Evolutionary conservation across 1,140 invertebrate species (phyloP), one percentile per base, ranked within the genome.

Genomic region (Meteorus sp.): DNA sequence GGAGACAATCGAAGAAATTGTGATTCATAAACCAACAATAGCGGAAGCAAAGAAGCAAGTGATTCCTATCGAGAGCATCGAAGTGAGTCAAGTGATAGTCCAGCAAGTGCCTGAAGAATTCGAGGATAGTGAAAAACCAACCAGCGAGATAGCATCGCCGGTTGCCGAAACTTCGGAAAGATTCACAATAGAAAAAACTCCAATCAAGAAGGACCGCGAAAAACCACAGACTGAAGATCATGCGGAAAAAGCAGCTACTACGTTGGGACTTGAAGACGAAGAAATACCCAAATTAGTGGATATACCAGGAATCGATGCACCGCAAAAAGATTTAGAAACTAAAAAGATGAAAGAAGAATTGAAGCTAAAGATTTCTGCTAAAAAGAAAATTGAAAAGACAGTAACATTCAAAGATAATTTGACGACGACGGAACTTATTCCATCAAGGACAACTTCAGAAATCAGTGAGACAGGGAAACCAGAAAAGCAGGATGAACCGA

Each of bases 1-100:
- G 11, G 52, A 61, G 52, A 31, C 60, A 8, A 55, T 64, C 22
- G 61, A 66, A 43, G 60, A 72, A 23, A 64, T 67, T 22, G 35
- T 63, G 13, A 64, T 63, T 29, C 50, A 56, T 6, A 67, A 68
- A 29, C 53, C 47, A 3, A 47, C 56, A 7, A 56, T 54, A 6
- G 43, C 59, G 23, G 66, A 52, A 44, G 66, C 60, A 27, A 64
- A 64, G 35, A 64, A 45, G 47, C 60, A 56, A 1, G 35, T 60
- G 11, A 33, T 52, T 35, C 52, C 57, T 22, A 59, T n/a, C n/a
- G 56, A 56, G 19, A 58, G 35, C 48, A 31, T 53, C 3, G 52
- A 64, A 25, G 37, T 61, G 0, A 48, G 52, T 22, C 63, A 69
- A 51, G 43, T 70, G 2, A 50, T 65, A 6, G n/a, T 59, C 9